Base-by-base conservation (phyloP, 1,140 invertebrate species). In the Trichomalopsis sarcophagae region DNA sequence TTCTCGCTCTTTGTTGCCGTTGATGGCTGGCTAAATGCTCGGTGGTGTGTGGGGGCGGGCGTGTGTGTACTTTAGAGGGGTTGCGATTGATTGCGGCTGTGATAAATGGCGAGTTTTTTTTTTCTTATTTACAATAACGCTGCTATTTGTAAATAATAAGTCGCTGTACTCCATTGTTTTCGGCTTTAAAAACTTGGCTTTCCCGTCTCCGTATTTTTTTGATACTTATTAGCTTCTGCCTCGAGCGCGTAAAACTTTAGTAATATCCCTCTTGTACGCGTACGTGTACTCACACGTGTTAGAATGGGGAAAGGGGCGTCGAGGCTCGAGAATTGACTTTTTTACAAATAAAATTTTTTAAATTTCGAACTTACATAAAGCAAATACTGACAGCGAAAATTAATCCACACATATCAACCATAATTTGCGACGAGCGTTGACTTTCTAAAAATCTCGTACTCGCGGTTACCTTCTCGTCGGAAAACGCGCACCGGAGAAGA, bases 221-320 rank as follows among this genome's bases (percentile, higher is more conserved):
- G 88, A 92, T 93, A 91, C 92, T 93, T 93, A 92, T 93, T 93
- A 93, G 90, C 91, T 91, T 86, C 85, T 76, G 78, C 86, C 81
- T 85, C 76, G 71, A 40, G 79, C 87, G 83, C 79, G 81, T 87
- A 81, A 87, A 93, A 93, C 89, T 93, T 93, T 92, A 85, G 88
- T 89, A 92, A 92, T 92, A 92, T 90, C 88, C 85, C 86, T 86
- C 77, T 21, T 17, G 21, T 86, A 73, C 85, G 87, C 85, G 77
- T 47, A 14, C n/a, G 40, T 47, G 44, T 47, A 44, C 77, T 76
- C 83, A 81, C 79, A 68, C 77, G 79, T 84, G 86, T 44, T 50
- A 21, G 27, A 40, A 50, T 40, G 55, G 76, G 68, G 68, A 13
- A 33, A 62, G 47, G 47, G 14, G 71, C 23, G 5, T 62, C 36